These are phyloP conservation scores for Plumapathes pennacea DNA, from an alignment of 92 coral and sea anemone genomes.

Conservation along the genomic window DNA sequence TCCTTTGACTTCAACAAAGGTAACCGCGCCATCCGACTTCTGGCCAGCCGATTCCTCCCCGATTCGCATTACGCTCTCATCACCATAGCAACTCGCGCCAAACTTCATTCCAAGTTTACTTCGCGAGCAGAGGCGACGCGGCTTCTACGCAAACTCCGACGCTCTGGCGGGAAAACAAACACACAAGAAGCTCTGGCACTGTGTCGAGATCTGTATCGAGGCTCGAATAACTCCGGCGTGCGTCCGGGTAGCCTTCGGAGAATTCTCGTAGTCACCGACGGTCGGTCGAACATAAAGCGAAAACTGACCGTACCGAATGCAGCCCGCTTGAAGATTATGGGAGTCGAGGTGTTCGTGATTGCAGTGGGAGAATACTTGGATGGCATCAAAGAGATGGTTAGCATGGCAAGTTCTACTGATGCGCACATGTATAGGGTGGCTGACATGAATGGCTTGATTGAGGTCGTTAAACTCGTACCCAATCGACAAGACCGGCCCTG, in stretches of 20 bases:
- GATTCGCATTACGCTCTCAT: conserved; percentile 62
- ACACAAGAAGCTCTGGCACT: conserved; percentile 77
- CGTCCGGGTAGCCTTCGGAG: conserved; percentile 62
- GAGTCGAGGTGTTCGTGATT: conserved; percentile 76
- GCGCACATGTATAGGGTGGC: conserved; percentile 87
- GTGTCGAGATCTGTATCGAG: conserved; percentile 43
- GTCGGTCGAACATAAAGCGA: conserved; percentile 71
- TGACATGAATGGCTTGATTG: conserved; percentile 56
- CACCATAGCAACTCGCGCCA: conserved; percentile 69
- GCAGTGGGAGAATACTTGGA: conserved; percentile 82
- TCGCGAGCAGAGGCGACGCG: conserved; percentile 24
- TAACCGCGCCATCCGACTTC: conserved; percentile 34
- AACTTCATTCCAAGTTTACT: conserved; percentile 56
- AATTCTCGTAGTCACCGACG: conserved; percentile 75
- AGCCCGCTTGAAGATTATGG: conserved; percentile 40
- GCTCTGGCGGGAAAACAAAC: conserved; percentile 87
- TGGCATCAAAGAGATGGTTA: conserved; percentile 71
- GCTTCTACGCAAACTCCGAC: conserved; percentile 46
- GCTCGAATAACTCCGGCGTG: conserved; percentile 43
- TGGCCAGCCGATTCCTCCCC: conserved; percentile 43
- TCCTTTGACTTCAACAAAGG: conserved; percentile 57
- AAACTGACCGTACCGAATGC: conserved; percentile 63
- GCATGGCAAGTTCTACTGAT: conserved; percentile 73
- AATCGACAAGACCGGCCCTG: conserved; percentile 9
- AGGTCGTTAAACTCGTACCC: conserved; percentile 75